phyloP scores from a whole-genome alignment of 2,888 invertebrate species.

The Melanargia galathea region DNA sequence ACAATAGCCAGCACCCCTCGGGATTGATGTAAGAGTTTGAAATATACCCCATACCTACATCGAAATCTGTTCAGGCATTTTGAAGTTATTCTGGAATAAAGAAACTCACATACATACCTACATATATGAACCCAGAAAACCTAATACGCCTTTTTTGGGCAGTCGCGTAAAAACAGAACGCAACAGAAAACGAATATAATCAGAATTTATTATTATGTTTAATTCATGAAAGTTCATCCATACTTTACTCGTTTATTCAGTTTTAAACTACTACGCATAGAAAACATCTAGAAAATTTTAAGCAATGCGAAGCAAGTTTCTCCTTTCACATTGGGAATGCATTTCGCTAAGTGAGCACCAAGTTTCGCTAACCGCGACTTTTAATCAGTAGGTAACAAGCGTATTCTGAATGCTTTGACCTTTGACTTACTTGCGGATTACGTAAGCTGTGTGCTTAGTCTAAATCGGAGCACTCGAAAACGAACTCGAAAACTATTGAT shows the following conservation, averaged over 20 bases:
- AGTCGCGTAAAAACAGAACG: not conserved
- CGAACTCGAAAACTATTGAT: no score
- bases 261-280: not conserved
- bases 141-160: no score
- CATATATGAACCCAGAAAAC: no score
- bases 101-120: no score
- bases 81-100: no score
- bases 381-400: slow-evolving; percentile 11
- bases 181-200: not conserved
- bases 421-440: slow-evolving; percentile 3
- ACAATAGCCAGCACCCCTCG: no score
- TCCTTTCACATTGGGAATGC: slow-evolving; percentile 34
- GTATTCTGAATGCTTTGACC: slow-evolving; percentile 6
- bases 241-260: not conserved
- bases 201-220: not conserved
- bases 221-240: not conserved
- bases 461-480: no score
- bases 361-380: slow-evolving; percentile 23
- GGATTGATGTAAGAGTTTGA: no score
- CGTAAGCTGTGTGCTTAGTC: no score
- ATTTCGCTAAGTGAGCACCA: slow-evolving; percentile 36
- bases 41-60: no score
- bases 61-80: no score
- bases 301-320: slow-evolving; percentile 27
- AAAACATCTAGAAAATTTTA: slow-evolving; percentile 6